Evolutionary conservation across 2,113 vertebrate genomes (phyloP).

Genomic region (Alligator mississippiensis): DNA sequence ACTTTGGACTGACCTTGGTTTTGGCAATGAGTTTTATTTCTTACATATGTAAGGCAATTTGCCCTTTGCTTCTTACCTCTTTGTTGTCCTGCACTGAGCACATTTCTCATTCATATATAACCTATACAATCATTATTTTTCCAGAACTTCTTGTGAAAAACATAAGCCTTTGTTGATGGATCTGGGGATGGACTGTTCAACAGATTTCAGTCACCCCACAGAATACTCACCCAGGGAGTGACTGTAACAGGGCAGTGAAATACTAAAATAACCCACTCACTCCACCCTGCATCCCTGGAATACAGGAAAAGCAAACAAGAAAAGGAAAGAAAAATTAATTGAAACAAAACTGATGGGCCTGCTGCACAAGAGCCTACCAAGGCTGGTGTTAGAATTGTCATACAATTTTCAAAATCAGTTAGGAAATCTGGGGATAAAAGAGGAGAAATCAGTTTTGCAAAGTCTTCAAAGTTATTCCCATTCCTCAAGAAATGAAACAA

Average conservation of each 20-base stretch:
- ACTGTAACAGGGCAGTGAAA: neutral
- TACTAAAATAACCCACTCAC: neutral
- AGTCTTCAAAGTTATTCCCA: neutral
- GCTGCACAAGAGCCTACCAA: too few relatives aligned
- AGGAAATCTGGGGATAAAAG: neutral
- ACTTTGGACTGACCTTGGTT: too few relatives aligned
- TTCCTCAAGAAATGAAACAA: neutral
- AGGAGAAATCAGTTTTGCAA: neutral
- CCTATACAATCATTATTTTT: neutral
- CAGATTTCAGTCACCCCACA: neutral
- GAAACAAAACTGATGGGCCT: neutral
- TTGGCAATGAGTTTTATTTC: too few relatives aligned
- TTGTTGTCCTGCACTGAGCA: neutral
- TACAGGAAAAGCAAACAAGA: neutral
- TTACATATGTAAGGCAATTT: too few relatives aligned
- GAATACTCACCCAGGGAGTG: neutral
- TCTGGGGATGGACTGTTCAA: neutral
- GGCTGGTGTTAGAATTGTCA: too few relatives aligned
- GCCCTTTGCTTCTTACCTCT: neutral
- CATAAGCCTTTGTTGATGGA: neutral
- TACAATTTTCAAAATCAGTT: neutral
- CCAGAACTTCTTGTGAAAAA: neutral
- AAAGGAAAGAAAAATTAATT: neutral
- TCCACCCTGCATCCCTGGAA: neutral
- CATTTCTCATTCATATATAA: neutral